A percentile compares a stretch with the other conserved stretches of the same genome.
These are phyloP conservation scores for Diarsia rubi DNA, from an alignment of 2,888 invertebrate species.

Conservation along the genomic window DNA sequence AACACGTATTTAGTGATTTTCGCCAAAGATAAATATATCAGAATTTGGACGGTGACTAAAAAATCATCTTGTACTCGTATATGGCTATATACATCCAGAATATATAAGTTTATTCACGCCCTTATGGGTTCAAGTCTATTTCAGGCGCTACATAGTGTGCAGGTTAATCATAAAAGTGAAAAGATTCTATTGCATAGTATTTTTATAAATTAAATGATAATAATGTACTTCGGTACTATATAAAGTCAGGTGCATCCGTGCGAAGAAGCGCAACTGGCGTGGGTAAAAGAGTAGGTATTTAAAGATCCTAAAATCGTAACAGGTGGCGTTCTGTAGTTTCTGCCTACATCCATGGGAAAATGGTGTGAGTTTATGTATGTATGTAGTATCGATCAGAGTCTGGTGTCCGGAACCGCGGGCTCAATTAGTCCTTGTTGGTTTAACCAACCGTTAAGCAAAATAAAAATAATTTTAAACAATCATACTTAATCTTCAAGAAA, in stretches of 20 bases:
- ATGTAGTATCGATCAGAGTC: not conserved
- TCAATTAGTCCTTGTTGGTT: not conserved
- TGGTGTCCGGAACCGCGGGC: not conserved
- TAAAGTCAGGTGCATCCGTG: not conserved
- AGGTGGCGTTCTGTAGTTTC: too few species aligned
- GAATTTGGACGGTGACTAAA: too few species aligned
- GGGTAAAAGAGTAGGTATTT: too few species aligned
- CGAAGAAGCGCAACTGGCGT: not conserved
- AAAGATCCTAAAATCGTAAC: too few species aligned
- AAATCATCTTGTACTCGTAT: too few species aligned
- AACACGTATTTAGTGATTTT: too few species aligned
- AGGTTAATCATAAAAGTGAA: not conserved
- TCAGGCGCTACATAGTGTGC: not conserved
- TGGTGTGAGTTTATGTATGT: too few species aligned
- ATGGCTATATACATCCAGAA: too few species aligned
- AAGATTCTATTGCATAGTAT: not conserved
- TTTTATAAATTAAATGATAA: not conserved
- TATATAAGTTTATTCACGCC: constrained; percentile 19
- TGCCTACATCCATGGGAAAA: too few species aligned
- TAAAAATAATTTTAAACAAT: constrained; percentile 12
- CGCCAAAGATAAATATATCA: too few species aligned
- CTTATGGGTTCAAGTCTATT: not conserved
- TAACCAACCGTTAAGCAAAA: constrained; percentile 14
- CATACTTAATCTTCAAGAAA: constrained; percentile 31
- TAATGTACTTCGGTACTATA: not conserved